A percentile compares a stretch with the other conserved stretches of the same genome.
Conservation (phyloP, 2,113 vertebrate genomes). For the Rhabdornis inornatus region DNA sequence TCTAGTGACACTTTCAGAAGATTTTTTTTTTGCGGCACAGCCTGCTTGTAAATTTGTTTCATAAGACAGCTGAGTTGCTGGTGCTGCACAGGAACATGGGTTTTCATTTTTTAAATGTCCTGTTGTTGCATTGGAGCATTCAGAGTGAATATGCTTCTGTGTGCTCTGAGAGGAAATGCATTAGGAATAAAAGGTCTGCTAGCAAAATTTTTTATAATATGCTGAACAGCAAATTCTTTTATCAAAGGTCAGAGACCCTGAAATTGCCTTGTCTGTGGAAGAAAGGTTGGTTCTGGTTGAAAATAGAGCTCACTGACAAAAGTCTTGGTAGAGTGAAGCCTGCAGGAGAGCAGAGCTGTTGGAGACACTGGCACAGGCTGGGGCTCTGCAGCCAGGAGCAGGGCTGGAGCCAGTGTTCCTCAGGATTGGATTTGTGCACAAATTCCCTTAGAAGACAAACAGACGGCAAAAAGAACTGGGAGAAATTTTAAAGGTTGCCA, state of each 20-base stretch:
- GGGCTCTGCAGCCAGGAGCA: background rate
- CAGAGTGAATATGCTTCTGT: fast-evolving
- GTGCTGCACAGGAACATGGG: background rate
- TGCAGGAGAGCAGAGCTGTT: background rate
- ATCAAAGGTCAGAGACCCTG: background rate
- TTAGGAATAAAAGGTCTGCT: background rate
- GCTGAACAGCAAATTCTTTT: background rate
- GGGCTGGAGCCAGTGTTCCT: background rate
- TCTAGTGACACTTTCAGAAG: background rate
- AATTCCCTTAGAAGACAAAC: background rate
- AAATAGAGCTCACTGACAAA: background rate
- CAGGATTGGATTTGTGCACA: background rate
- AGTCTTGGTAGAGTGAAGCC: background rate
- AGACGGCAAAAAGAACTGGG: background rate
- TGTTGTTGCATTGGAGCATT: background rate
- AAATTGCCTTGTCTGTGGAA: background rate
- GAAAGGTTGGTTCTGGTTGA: background rate
- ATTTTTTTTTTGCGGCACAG: background rate
- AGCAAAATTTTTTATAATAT: background rate
- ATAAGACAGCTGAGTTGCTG: background rate
- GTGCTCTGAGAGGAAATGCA: background rate
- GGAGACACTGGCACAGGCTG: background rate
- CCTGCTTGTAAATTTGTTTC: background rate
- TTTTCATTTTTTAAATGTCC: conserved; percentile 14
- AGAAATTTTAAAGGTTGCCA: background rate